Evolutionary conservation across 2,113 vertebrate species (phyloP).

Genomic region (Callipepla squamata): DNA sequence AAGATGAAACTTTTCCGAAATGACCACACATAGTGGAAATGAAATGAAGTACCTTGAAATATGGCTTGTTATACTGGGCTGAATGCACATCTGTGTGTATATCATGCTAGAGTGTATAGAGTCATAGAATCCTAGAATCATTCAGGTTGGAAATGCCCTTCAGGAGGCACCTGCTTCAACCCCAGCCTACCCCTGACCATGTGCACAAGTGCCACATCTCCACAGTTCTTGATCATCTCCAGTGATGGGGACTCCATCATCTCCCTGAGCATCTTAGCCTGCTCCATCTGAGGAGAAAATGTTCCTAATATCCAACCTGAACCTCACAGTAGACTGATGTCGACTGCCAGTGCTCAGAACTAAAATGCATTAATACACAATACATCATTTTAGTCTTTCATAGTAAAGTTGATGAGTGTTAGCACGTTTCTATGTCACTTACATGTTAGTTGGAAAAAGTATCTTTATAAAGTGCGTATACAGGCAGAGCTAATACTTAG

Average conservation of each 20-base stretch:
- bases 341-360: neutral
- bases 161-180: too few relatives aligned
- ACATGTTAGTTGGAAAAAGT: neutral
- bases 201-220: too few relatives aligned
- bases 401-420: neutral
- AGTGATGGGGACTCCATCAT: too few relatives aligned
- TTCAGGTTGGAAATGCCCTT: too few relatives aligned
- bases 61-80: neutral
- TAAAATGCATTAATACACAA: neutral
- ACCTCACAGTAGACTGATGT: neutral
- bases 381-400: neutral
- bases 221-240: too few relatives aligned
- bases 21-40: accelerated
- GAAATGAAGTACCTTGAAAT: neutral
- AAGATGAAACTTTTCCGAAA: neutral
- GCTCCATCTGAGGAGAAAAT: too few relatives aligned
- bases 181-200: too few relatives aligned
- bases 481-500: neutral
- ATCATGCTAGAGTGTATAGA: neutral
- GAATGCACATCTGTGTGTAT: neutral
- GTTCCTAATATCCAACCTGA: too few relatives aligned
- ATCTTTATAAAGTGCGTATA: neutral
- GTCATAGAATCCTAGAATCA: too few relatives aligned
- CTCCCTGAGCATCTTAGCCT: too few relatives aligned
- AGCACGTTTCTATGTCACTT: neutral